These are phyloP conservation scores for Ceyx cyanopectus DNA, from an alignment of 2,113 vertebrate genomes.

Conservation along the genomic window DNA sequence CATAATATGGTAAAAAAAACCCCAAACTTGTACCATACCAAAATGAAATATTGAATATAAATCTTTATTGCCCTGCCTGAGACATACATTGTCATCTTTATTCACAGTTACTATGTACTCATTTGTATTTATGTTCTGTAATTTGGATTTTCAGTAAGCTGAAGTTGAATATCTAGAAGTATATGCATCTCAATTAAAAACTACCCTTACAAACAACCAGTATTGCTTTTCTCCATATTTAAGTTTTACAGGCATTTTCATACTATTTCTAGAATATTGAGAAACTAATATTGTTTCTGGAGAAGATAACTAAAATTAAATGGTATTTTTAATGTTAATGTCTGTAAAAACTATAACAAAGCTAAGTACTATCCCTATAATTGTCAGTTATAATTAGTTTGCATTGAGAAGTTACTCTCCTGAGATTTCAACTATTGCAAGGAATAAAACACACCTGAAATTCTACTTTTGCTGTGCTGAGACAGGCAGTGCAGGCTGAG, in stretches of 20 bases:
- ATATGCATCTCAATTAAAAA: not conserved
- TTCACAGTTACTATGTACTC: not conserved
- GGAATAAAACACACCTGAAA: not conserved
- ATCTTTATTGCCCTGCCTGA: not conserved
- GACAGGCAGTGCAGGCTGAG: not conserved
- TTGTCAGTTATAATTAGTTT: not conserved
- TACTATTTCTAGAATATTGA: not conserved
- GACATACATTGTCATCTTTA: rapidly evolving
- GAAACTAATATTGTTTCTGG: not conserved
- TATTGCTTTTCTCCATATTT: not conserved
- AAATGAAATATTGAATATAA: not conserved
- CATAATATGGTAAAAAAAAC: not conserved
- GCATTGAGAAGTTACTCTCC: not conserved
- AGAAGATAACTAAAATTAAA: not conserved
- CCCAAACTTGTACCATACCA: not conserved
- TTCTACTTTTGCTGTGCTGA: not conserved
- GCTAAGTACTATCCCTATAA: not conserved
- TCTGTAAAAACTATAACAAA: not conserved
- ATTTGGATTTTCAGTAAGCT: not conserved
- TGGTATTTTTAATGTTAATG: not conserved
- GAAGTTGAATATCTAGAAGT: not conserved
- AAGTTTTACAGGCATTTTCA: not conserved
- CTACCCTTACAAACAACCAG: not conserved
- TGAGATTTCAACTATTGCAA: not conserved
- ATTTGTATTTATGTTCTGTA: not conserved